Conservation (phyloP, 1,140 invertebrate species). For the Conus ventricosus region DNA sequence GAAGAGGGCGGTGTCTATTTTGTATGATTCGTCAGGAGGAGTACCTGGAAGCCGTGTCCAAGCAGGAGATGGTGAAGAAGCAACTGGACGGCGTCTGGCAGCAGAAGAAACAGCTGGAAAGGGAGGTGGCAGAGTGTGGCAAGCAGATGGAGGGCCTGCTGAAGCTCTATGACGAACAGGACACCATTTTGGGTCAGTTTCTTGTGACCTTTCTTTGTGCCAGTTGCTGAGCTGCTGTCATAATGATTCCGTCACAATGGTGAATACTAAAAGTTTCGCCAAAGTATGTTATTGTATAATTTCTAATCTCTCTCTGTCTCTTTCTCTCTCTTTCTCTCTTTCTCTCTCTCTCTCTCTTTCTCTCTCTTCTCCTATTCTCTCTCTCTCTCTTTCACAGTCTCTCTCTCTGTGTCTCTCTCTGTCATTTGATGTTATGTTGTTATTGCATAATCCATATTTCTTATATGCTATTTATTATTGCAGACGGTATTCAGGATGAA, state of each 20-base stretch:
- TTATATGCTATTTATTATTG: too few relatives aligned
- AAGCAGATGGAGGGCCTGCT: conserved; percentile 75
- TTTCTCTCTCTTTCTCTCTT: not conserved
- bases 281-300: too few relatives aligned
- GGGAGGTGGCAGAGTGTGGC: conserved; percentile 73
- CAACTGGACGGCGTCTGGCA: conserved; percentile 66
- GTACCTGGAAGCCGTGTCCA: conserved; percentile 76
- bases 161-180: conserved; percentile 78
- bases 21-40: conserved; percentile 69
- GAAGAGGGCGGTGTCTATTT: too few relatives aligned
- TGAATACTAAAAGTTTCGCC: too few relatives aligned
- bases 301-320: not conserved
- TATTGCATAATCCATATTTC: not conserved
- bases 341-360: conserved; percentile 20
- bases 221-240: too few relatives aligned
- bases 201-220: too few relatives aligned
- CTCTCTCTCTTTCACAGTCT: conserved; percentile 15
- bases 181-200: conserved; percentile 72
- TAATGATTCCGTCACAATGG: too few relatives aligned
- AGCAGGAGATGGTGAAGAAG: conserved; percentile 74
- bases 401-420: conserved; percentile 4
- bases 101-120: conserved; percentile 70
- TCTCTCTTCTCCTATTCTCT: conserved; percentile 9
- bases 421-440: not conserved
- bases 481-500: too few relatives aligned